Conservation (phyloP, 1,140 invertebrate species). For the Stenopsyche tienmushanensis region DNA sequence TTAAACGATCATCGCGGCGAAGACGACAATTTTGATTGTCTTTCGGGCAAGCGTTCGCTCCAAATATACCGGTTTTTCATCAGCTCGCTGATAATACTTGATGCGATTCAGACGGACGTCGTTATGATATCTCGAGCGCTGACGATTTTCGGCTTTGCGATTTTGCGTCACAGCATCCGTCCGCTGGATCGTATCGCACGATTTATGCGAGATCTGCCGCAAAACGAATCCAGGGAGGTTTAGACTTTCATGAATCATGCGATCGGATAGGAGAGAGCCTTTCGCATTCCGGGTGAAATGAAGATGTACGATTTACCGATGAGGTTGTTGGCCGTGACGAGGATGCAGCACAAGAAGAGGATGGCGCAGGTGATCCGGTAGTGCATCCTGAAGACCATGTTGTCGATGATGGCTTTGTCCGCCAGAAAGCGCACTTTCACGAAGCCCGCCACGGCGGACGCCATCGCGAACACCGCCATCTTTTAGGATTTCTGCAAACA, state of each 20-base stretch:
- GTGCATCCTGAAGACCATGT: slow-evolving; percentile 86
- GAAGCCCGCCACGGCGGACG: slow-evolving; percentile 81
- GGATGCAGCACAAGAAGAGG: slow-evolving; percentile 82
- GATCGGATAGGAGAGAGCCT: no score
- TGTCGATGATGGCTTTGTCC: slow-evolving; percentile 86
- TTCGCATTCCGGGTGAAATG: no score
- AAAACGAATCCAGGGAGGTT: background rate
- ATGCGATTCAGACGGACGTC: slow-evolving; percentile 28
- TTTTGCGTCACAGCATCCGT: background rate
- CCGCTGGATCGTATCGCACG: background rate
- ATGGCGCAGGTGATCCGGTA: slow-evolving; percentile 87
- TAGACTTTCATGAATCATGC: no score
- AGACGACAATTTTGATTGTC: no score
- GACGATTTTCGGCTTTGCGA: slow-evolving; percentile 27
- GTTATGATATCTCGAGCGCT: slow-evolving; percentile 37
- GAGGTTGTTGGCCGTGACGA: slow-evolving; percentile 85
- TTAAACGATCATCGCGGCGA: no score
- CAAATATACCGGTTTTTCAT: slow-evolving; percentile 14
- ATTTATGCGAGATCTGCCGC: background rate
- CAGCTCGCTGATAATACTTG: slow-evolving; percentile 7
- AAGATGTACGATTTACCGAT: no score
- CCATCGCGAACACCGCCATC: slow-evolving; percentile 80
- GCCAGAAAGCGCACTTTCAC: slow-evolving; percentile 82
- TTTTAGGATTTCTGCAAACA: slow-evolving; percentile 52
- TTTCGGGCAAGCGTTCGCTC: background rate